A percentile compares a stretch with the other conserved stretches of the same genome.
Evolutionary conservation across 1,140 invertebrate species (phyloP).

Genomic region (Eulimnadia texana): DNA sequence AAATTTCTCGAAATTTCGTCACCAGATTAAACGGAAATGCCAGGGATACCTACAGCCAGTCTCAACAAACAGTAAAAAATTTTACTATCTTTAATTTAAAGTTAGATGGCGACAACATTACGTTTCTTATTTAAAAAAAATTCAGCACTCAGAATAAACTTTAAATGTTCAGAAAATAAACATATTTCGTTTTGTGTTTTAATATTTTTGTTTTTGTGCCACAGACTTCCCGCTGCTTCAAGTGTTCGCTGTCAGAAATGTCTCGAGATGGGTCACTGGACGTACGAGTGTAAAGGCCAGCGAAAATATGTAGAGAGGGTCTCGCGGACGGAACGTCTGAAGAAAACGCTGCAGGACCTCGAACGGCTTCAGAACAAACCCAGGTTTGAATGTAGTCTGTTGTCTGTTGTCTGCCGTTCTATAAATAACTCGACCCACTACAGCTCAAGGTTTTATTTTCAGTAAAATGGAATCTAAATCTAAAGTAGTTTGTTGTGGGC

Average conservation of each 20-base stretch:
- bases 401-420: not conserved
- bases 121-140: too few relatives aligned
- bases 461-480: not conserved
- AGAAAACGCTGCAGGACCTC: constrained; percentile 44
- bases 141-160: too few relatives aligned
- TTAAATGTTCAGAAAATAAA: too few relatives aligned
- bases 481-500: not conserved
- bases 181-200: not conserved
- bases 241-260: constrained; percentile 74
- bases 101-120: too few relatives aligned
- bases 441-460: not conserved
- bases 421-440: not conserved
- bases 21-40: not conserved
- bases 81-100: not conserved
- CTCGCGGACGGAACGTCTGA: constrained; percentile 62
- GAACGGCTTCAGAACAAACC: constrained; percentile 19
- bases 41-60: not conserved
- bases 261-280: constrained; percentile 79
- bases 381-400: not conserved
- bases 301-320: constrained; percentile 67
- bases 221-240: not conserved
- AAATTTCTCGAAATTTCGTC: not conserved
- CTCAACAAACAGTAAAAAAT: not conserved
- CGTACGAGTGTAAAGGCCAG: constrained; percentile 81
- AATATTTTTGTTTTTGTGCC: not conserved